Conservation (phyloP, 2,888 invertebrate genomes). For the Idaea dimidiata region DNA sequence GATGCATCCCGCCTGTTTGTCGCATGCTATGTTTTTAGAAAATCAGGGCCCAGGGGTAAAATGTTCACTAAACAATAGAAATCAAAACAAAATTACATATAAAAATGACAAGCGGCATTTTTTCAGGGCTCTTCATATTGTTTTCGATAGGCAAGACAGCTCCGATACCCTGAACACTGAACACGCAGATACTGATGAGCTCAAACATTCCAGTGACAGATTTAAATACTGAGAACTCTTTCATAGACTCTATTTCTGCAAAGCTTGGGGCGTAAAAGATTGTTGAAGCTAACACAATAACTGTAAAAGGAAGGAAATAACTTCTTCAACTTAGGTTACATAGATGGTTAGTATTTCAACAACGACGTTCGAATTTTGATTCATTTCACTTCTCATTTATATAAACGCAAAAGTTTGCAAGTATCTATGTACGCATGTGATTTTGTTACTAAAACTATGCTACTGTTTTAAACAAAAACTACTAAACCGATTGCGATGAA, state of each 20-base stretch:
- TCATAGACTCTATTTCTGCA: conserved; percentile 4
- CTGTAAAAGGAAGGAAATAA: conserved; percentile 37
- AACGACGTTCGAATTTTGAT: too few species aligned
- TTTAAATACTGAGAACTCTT: conserved; percentile 34
- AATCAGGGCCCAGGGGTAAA: too few species aligned
- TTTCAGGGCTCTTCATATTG: conserved; percentile 46
- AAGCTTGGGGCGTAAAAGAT: conserved; percentile 37
- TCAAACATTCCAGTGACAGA: conserved; percentile 35
- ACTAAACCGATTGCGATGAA: too few species aligned
- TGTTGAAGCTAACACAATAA: conserved; percentile 35
- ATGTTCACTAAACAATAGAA: conserved; percentile 5
- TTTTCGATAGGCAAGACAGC: conserved; percentile 52
- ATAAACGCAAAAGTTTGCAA: too few species aligned
- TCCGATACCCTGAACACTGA: conserved; percentile 68
- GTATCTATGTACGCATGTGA: too few species aligned
- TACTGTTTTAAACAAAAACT: too few species aligned
- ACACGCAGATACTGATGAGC: conserved; percentile 76
- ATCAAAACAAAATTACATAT: conserved; percentile 34
- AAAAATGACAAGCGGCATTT: conserved; percentile 39
- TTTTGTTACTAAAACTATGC: too few species aligned
- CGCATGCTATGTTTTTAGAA: too few species aligned
- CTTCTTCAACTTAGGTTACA: too few species aligned
- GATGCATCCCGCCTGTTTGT: too few species aligned
- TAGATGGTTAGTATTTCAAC: too few species aligned
- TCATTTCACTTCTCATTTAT: too few species aligned